Evolutionary conservation across 2,113 vertebrate species (phyloP).

Genomic region (Aix galericulata): DNA sequence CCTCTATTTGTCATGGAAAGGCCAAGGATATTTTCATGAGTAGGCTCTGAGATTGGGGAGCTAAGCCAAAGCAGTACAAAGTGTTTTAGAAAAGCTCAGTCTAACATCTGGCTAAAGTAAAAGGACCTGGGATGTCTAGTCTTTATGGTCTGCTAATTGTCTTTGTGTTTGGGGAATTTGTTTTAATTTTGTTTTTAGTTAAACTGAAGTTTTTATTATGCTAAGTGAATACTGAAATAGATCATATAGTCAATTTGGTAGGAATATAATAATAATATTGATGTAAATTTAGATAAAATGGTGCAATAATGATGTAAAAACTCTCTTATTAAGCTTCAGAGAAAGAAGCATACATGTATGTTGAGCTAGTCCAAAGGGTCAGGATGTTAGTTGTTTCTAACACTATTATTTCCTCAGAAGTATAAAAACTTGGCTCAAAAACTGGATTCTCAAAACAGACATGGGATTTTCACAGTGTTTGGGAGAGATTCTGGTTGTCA

Average conservation of each 20-base stretch:
- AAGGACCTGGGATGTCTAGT: background rate
- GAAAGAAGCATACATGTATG: background rate
- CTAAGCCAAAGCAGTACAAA: background rate
- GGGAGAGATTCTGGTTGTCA: background rate
- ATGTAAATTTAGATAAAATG: slow-evolving; percentile 16
- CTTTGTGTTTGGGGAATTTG: background rate
- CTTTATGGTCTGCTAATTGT: background rate
- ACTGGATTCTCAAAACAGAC: background rate
- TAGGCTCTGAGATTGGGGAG: background rate
- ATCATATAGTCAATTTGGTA: background rate
- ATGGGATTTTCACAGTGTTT: background rate
- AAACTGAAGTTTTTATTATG: slow-evolving; percentile 26
- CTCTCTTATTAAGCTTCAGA: slow-evolving; percentile 12
- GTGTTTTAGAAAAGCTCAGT: background rate
- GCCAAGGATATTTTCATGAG: background rate
- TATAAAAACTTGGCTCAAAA: background rate
- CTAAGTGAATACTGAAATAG: slow-evolving; percentile 22
- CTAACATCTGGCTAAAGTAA: background rate
- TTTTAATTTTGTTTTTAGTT: background rate
- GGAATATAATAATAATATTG: background rate
- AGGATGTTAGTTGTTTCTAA: background rate
- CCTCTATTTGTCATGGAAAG: background rate
- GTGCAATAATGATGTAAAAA: slow-evolving; percentile 21
- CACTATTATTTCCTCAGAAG: background rate
- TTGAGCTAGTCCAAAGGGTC: background rate